Base-by-base conservation (phyloP, 2,888 invertebrate species). In the Agonopterix arenella region DNA sequence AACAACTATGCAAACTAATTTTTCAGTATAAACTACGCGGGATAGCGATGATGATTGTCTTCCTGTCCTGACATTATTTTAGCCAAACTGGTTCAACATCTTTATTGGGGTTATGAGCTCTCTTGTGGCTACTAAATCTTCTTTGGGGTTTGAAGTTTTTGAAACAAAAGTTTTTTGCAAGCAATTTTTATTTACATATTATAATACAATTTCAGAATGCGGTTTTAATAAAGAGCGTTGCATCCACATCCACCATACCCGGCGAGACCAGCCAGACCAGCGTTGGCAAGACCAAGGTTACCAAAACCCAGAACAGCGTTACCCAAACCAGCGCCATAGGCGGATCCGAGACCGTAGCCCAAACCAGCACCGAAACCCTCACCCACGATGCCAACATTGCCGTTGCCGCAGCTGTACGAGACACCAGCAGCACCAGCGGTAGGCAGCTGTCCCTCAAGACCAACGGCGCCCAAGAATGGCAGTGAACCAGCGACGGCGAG, bases 381-480 rank as follows among this genome's bases (percentile, higher is more conserved):
- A 11, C 45, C 47, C 16, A 36, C 16, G 40, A 52, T 51, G n/a
- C 47, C 48, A 11, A 53, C 45, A 41, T 42, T 45, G 11, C 74
- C 75, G 48, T 60, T 59, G 2, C 73, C 68, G 52, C 68, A 63
- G 11, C 66, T 57, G 51, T 68, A 69, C 8, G 59, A 48, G 2
- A 66, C 67, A 4, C 58, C 55, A 28, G 63, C 68, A 9, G 57
- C 55, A 0, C 72, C 72, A 44, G 54, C 58, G 8, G 66, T 59
- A 10, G 67, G 64, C 40, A 65, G 49, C 0, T 43, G 46, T 36
- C 64, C 64, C 11, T 62, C 64, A 18, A 68, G 53, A 18, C 53
- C 60, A 10, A 69, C 68, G 8, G 66, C 63, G 44, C 62, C 61
- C 47, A 68, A 43, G 58, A 68, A 64, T 1, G 69, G 65, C 51